phyloP scores from a whole-genome alignment of 2,797 vertebrate species.

The Borostomias antarcticus region DNA sequence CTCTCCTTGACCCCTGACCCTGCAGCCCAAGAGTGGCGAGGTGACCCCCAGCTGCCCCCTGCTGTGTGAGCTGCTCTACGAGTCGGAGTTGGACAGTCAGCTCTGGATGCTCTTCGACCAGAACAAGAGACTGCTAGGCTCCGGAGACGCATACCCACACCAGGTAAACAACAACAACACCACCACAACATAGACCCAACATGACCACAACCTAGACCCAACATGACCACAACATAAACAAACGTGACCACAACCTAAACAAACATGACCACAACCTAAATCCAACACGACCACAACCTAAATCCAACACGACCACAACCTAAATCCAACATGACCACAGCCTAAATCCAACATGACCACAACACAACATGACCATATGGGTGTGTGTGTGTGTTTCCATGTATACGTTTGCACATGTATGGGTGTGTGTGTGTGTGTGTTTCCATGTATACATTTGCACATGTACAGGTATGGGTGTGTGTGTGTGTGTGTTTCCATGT shows the following conservation, averaged over 20 bases:
- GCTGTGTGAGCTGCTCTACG: constrained; percentile 94
- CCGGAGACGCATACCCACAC: constrained; percentile 97
- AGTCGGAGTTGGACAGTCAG: constrained; percentile 98
- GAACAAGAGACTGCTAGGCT: constrained; percentile 95
- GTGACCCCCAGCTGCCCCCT: constrained; percentile 95
- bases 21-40: constrained; percentile 94
- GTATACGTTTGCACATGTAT: no score
- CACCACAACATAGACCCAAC: background rate
- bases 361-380: background rate
- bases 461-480: no score
- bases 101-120: constrained; percentile 98
- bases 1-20: constrained; percentile 18
- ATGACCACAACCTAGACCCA: background rate
- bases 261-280: background rate
- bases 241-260: background rate
- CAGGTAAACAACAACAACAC: constrained; percentile 78
- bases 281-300: background rate
- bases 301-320: background rate
- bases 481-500: no score
- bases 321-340: background rate
- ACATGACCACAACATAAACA: background rate
- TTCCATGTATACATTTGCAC: no score
- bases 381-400: no score
- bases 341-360: background rate
- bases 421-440: no score